Evolutionary conservation across 53 echinoderm and acorn worm genomes (phyloP).

Genomic region (Astropecten irregularis): DNA sequence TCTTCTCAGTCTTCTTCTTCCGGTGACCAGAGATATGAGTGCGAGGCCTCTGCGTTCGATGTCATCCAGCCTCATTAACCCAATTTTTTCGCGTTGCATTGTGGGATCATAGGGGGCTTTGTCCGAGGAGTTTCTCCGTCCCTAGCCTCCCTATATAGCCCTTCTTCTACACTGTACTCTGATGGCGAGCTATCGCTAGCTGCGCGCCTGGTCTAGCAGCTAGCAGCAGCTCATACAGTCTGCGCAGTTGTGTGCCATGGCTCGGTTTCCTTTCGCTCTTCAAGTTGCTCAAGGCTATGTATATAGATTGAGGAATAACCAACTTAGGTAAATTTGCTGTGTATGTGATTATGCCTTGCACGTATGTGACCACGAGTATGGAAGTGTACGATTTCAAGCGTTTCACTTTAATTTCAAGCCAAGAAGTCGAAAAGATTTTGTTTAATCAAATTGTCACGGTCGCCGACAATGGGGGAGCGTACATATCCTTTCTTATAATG

Average conservation of each 20-base stretch:
- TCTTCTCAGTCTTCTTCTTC: not conserved
- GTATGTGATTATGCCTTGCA: conserved; percentile 58
- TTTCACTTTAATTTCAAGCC: conserved; percentile 50
- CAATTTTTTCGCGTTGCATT: conserved; percentile 62
- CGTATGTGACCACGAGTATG: conserved; percentile 56
- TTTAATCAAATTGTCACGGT: conserved; percentile 52
- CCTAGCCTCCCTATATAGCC: too few relatives aligned
- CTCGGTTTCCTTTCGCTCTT: conserved; percentile 23
- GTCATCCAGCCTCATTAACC: conserved; percentile 66
- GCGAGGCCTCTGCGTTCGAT: conserved; percentile 34
- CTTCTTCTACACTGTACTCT: too few relatives aligned
- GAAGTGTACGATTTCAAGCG: conserved; percentile 61
- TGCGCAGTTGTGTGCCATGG: too few relatives aligned
- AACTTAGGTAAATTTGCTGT: conserved; percentile 60
- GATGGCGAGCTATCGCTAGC: too few relatives aligned
- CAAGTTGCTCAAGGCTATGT: conserved; percentile 57
- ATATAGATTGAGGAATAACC: conserved; percentile 65
- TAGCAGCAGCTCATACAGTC: too few relatives aligned
- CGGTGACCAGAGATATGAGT: conserved; percentile 24
- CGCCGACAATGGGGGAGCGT: conserved; percentile 18
- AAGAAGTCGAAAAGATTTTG: conserved; percentile 61
- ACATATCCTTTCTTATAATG: not conserved
- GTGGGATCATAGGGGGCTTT: conserved; percentile 64
- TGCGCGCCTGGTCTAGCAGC: too few relatives aligned
- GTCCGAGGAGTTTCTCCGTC: too few relatives aligned